A percentile compares a stretch with the other conserved stretches of the same genome.
Conservation (phyloP, 2,888 invertebrate species). For the Cheilosia urbana region DNA sequence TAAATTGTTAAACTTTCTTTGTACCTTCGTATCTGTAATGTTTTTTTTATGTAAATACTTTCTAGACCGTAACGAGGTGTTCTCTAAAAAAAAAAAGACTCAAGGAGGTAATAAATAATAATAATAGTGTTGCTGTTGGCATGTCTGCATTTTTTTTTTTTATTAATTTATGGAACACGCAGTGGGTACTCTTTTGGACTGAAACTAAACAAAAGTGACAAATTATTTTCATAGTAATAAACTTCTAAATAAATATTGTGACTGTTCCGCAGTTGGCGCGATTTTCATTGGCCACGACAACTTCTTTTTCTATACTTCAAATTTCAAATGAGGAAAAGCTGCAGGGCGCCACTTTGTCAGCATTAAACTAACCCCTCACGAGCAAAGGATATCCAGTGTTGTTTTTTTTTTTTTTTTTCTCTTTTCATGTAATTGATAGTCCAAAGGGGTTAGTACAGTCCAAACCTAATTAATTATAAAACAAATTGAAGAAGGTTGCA, state of each 20-base stretch:
- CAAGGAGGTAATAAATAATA: constrained; percentile 25
- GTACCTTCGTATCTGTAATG: not conserved
- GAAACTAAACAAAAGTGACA: constrained; percentile 49
- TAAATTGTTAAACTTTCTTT: no score
- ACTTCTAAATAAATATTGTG: constrained; percentile 36
- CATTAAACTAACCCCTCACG: constrained; percentile 57
- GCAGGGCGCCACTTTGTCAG: constrained; percentile 63
- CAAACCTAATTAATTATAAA: constrained; percentile 60
- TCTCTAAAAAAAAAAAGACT: not conserved
- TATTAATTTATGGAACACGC: constrained; percentile 36
- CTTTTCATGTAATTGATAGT: constrained; percentile 43
- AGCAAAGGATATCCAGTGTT: constrained; percentile 34
- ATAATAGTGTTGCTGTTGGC: constrained; percentile 11
- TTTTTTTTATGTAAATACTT: not conserved
- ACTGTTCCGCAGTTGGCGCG: constrained; percentile 26
- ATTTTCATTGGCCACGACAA: constrained; percentile 45
- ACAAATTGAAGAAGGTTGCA: constrained; percentile 52
- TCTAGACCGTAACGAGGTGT: not conserved
- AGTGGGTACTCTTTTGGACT: constrained; percentile 9
- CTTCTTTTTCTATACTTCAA: constrained; percentile 48
- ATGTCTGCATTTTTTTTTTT: constrained; percentile 26
- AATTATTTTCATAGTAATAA: constrained; percentile 61
- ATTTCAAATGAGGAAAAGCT: constrained; percentile 32
- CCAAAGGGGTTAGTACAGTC: constrained; percentile 39
- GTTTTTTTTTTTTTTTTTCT: constrained; percentile 45